These are phyloP conservation scores for Pristionchus entomophagus DNA, from an alignment of 2,888 invertebrate genomes.

Conservation along the genomic window DNA sequence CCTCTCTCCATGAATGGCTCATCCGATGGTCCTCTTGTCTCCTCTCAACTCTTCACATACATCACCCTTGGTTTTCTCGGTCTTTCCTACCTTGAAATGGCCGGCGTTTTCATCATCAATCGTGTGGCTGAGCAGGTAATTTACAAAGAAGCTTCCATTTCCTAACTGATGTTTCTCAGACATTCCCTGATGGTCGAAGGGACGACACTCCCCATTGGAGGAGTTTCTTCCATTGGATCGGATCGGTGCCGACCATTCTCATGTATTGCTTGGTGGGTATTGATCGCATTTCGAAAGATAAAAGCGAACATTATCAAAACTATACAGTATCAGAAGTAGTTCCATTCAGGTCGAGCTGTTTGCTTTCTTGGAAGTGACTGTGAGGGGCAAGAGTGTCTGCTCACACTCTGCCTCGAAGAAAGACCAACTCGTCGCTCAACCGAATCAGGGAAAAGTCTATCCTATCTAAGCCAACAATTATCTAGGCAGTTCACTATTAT, in stretches of 20 bases:
- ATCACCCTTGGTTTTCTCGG: slow-evolving; percentile 51
- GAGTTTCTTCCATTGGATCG: slow-evolving; percentile 55
- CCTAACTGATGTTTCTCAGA: not conserved
- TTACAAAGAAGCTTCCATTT: not conserved
- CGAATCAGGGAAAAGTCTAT: not conserved
- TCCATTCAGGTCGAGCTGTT: slow-evolving; percentile 47
- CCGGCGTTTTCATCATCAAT: slow-evolving; percentile 53
- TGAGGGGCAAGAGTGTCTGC: slow-evolving; percentile 56
- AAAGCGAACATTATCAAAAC: too few species aligned
- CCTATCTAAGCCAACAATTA: not conserved
- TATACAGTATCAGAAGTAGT: not conserved
- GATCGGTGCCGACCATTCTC: slow-evolving; percentile 51
- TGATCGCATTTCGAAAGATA: too few species aligned
- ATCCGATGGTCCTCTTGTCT: not conserved
- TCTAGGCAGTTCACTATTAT: not conserved
- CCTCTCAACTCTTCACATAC: slow-evolving; percentile 36
- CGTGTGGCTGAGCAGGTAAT: slow-evolving; percentile 49
- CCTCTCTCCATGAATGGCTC: not conserved
- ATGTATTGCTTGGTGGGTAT: slow-evolving; percentile 48
- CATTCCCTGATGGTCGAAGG: slow-evolving; percentile 50
- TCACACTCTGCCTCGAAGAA: slow-evolving; percentile 58
- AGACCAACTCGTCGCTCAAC: slow-evolving; percentile 53
- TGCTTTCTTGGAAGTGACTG: slow-evolving; percentile 52
- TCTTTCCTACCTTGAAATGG: slow-evolving; percentile 54
- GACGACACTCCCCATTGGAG: slow-evolving; percentile 55